Evolutionary conservation across 2,113 vertebrate species (phyloP).

Genomic region (Hassar affinis): DNA sequence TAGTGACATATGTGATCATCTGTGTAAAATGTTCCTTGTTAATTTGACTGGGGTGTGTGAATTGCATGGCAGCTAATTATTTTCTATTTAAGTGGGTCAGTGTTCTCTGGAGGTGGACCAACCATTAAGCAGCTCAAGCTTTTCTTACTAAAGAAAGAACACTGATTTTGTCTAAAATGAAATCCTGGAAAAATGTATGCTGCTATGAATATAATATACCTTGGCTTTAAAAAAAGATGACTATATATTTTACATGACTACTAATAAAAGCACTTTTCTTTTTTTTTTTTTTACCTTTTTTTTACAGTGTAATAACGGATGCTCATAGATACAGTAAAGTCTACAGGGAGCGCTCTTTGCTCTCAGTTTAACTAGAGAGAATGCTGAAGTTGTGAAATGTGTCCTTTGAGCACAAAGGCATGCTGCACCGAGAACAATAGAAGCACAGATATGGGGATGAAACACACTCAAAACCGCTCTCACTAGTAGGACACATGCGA

Average conservation of each 20-base stretch:
- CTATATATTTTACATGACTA: neutral
- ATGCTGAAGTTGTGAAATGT: conserved; percentile 32
- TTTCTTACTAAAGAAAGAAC: conserved; percentile 38
- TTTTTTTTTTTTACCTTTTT: neutral
- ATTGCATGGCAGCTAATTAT: conserved; percentile 77
- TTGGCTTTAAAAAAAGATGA: neutral
- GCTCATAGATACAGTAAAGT: conserved; percentile 2
- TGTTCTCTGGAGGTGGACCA: conserved; percentile 70
- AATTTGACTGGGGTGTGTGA: conserved; percentile 65
- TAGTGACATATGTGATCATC: conserved; percentile 43
- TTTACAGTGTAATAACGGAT: neutral
- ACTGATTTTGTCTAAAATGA: conserved; percentile 16
- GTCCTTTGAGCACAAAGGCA: conserved; percentile 44
- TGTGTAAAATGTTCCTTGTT: conserved; percentile 47
- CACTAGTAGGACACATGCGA: conserved; percentile 40
- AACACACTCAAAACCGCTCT: conserved; percentile 31
- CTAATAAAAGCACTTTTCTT: neutral
- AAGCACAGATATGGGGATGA: conserved; percentile 52
- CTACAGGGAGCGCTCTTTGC: conserved; percentile 25
- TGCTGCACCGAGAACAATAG: conserved; percentile 52
- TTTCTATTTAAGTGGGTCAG: conserved; percentile 74
- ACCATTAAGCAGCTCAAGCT: conserved; percentile 69
- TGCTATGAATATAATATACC: neutral
- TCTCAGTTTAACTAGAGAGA: conserved; percentile 21
- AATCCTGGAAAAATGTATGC: neutral